These are phyloP conservation scores for Oreortyx pictus DNA, from an alignment of 2,797 vertebrate species.

Conservation along the genomic window DNA sequence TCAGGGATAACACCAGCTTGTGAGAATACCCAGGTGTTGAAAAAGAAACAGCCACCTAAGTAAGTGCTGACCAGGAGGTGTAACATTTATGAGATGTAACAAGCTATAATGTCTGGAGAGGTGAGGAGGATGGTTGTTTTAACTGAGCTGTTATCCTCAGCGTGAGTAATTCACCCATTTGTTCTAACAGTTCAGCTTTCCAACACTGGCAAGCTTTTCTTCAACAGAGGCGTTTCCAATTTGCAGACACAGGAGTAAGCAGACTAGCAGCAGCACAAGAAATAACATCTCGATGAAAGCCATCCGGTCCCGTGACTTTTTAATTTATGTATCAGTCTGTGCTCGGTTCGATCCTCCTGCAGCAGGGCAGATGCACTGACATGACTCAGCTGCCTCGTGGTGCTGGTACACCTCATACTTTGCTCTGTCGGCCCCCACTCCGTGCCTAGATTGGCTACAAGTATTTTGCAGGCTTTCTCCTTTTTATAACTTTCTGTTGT, in stretches of 20 bases:
- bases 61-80: not conserved
- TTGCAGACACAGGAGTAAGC: not conserved
- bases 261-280: not conserved
- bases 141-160: not conserved
- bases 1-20: not conserved
- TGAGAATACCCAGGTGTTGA: not conserved
- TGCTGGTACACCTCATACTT: not conserved
- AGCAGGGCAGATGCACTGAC: no score
- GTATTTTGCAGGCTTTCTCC: not conserved
- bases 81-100: not conserved
- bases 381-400: not conserved
- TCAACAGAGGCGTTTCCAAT: not conserved
- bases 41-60: not conserved
- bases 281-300: not conserved
- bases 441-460: not conserved
- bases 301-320: not conserved
- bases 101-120: accelerated
- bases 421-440: not conserved
- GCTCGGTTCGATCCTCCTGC: not conserved
- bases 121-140: not conserved
- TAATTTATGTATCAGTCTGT: not conserved
- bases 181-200: not conserved
- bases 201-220: not conserved
- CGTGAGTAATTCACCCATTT: not conserved
- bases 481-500: not conserved